phyloP scores from a whole-genome alignment of 1,140 invertebrate genomes.

The Drosophila carrolli region DNA sequence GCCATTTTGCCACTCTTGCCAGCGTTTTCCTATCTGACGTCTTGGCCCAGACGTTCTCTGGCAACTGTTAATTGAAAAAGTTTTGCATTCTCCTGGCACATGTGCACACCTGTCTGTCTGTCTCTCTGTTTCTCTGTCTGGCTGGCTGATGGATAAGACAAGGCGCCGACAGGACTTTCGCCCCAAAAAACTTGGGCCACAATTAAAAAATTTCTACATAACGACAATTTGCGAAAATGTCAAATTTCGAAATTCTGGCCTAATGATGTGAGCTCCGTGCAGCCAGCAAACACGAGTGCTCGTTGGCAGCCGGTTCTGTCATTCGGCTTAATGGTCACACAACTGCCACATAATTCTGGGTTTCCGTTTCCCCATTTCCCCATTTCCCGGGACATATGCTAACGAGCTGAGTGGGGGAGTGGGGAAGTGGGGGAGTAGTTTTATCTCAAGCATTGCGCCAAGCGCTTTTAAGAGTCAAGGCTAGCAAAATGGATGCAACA shows the following conservation, averaged over 20 bases:
- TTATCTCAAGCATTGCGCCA: slow-evolving; percentile 26
- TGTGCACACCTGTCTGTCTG: slow-evolving; percentile 35
- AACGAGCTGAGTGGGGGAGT: slow-evolving; percentile 18
- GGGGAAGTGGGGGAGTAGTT: background rate
- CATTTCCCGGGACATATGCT: slow-evolving; percentile 7
- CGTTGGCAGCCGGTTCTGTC: slow-evolving; percentile 24
- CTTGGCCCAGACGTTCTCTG: slow-evolving; percentile 47
- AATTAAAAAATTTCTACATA: slow-evolving; percentile 58
- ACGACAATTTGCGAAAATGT: slow-evolving; percentile 43
- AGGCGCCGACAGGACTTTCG: slow-evolving; percentile 3
- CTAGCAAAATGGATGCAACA: slow-evolving; percentile 47
- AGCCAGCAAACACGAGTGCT: slow-evolving; percentile 9
- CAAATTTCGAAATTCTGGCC: slow-evolving; percentile 14
- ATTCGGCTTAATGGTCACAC: slow-evolving; percentile 66
- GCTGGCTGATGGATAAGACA: slow-evolving; percentile 50
- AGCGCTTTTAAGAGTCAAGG: slow-evolving; percentile 41
- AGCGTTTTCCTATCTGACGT: slow-evolving; percentile 33
- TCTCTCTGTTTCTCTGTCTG: slow-evolving; percentile 15
- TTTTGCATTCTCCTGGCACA: slow-evolving; percentile 61
- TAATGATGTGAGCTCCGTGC: slow-evolving; percentile 64
- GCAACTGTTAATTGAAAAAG: slow-evolving; percentile 83
- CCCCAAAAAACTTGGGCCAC: slow-evolving; percentile 44
- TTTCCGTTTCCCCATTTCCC: background rate
- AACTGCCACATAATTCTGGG: slow-evolving; percentile 34
- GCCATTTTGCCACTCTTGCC: slow-evolving; percentile 16